Evolutionary conservation across 1,140 invertebrate genomes (phyloP).

Genomic region (Trichogramma pretiosum): DNA sequence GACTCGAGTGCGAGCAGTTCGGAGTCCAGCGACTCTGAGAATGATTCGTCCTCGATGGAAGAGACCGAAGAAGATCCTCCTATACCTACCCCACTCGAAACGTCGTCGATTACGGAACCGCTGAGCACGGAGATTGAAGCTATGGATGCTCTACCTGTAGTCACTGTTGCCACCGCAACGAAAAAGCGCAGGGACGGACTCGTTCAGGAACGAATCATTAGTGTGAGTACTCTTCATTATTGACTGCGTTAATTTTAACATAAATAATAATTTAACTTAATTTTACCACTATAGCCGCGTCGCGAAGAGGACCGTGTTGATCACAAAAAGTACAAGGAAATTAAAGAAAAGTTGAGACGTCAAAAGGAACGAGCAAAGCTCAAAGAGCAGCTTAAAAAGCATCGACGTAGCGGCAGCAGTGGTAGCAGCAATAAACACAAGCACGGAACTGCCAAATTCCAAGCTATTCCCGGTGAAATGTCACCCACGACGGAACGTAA

Average conservation of each 20-base stretch:
- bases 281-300: conserved; percentile 52
- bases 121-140: conserved; percentile 18
- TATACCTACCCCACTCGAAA: conserved; percentile 2
- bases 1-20: conserved; percentile 42
- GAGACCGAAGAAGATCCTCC: conserved; percentile 14
- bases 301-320: conserved; percentile 65
- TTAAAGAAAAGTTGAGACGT: conserved; percentile 66
- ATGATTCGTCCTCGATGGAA: conserved; percentile 48
- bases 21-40: conserved; percentile 44
- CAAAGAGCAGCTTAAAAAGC: conserved; percentile 37
- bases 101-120: conserved; percentile 13
- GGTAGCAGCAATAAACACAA: conserved; percentile 35
- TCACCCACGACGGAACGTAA: conserved; percentile 45
- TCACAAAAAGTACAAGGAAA: conserved; percentile 64
- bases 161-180: conserved; percentile 16
- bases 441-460: conserved; percentile 26
- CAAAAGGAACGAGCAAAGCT: conserved; percentile 55
- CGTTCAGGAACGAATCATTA: conserved; percentile 61
- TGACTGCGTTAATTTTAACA: too few relatives aligned
- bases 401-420: conserved; percentile 39
- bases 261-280: too few relatives aligned
- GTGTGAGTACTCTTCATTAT: conserved; percentile 50
- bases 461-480: conserved; percentile 31
- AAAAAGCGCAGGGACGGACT: conserved; percentile 48
- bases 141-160: conserved; percentile 19